phyloP scores from a whole-genome alignment of 1,140 invertebrate genomes.

The Drosophila takahashii region DNA sequence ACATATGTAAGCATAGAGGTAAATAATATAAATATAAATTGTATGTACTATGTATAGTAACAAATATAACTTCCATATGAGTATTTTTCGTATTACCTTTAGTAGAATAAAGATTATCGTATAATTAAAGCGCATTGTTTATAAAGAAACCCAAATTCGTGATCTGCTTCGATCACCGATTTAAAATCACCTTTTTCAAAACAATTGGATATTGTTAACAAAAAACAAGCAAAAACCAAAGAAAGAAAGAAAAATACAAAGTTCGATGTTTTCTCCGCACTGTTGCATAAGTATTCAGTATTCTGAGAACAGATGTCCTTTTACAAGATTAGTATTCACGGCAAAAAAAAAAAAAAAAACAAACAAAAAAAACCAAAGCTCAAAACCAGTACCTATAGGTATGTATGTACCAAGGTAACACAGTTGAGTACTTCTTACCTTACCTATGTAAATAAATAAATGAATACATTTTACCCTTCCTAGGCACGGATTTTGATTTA shows the following conservation, averaged over 20 bases:
- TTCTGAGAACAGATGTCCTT: slow-evolving; percentile 8
- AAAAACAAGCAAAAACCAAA: not conserved
- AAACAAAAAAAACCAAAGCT: no score
- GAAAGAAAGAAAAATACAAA: not conserved
- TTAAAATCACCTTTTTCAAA: not conserved
- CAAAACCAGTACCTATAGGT: slow-evolving; percentile 1
- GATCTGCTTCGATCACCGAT: slow-evolving; percentile 10
- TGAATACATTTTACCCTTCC: slow-evolving; percentile 4
- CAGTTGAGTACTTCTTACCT: slow-evolving; percentile 3
- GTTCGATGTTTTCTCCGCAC: slow-evolving; percentile 10
- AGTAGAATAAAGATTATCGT: slow-evolving; percentile 80
- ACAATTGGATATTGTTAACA: slow-evolving; percentile 10
- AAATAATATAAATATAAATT: slow-evolving; percentile 68
- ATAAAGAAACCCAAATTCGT: not conserved
- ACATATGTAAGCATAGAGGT: slow-evolving; percentile 55
- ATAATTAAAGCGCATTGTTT: slow-evolving; percentile 61
- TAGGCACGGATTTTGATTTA: slow-evolving; percentile 3
- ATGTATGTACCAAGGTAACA: not conserved
- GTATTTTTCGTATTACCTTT: slow-evolving; percentile 80
- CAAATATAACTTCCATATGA: slow-evolving; percentile 79
- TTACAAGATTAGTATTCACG: slow-evolving; percentile 4
- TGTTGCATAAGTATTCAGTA: slow-evolving; percentile 14
- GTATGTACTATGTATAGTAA: slow-evolving; percentile 72
- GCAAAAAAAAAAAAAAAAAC: slow-evolving; percentile 8
- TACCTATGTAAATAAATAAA: slow-evolving; percentile 11